Evolutionary conservation across 2,113 vertebrate genomes (phyloP).

Genomic region (Phoenicopterus ruber): DNA sequence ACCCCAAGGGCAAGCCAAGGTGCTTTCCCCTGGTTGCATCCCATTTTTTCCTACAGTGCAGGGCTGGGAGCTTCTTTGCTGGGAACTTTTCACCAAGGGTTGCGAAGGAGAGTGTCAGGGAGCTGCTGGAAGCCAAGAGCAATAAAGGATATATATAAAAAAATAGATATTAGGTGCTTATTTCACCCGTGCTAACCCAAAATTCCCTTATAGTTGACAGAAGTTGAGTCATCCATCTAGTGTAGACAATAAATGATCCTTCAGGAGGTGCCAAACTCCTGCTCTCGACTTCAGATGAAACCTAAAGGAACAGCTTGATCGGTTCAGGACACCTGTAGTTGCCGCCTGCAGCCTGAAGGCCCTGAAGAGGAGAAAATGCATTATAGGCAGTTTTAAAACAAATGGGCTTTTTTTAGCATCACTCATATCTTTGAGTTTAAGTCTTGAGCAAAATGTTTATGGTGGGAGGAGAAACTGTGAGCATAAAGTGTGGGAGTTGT

Average conservation of each 20-base stretch:
- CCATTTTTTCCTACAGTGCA: no score
- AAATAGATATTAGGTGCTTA: background rate
- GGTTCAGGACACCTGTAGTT: background rate
- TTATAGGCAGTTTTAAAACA: background rate
- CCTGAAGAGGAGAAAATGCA: background rate
- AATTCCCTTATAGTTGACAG: background rate
- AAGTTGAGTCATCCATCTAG: no score
- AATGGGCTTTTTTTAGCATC: background rate
- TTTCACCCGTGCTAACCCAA: background rate
- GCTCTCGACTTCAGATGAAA: background rate
- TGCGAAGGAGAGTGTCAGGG: background rate
- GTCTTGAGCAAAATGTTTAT: background rate
- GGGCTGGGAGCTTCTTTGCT: background rate
- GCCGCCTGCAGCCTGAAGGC: background rate
- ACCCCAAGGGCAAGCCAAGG: background rate
- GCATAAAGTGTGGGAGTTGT: rapidly evolving
- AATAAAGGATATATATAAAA: no score
- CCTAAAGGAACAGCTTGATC: background rate
- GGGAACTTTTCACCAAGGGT: background rate
- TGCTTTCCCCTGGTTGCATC: background rate
- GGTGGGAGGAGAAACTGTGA: background rate
- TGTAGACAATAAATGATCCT: background rate
- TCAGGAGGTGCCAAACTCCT: background rate
- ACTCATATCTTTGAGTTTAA: background rate
- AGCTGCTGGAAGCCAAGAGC: background rate